A percentile compares a stretch with the other conserved stretches of the same genome.
Evolutionary conservation across 2,888 invertebrate genomes (phyloP).

Genomic region (Hyalella azteca): DNA sequence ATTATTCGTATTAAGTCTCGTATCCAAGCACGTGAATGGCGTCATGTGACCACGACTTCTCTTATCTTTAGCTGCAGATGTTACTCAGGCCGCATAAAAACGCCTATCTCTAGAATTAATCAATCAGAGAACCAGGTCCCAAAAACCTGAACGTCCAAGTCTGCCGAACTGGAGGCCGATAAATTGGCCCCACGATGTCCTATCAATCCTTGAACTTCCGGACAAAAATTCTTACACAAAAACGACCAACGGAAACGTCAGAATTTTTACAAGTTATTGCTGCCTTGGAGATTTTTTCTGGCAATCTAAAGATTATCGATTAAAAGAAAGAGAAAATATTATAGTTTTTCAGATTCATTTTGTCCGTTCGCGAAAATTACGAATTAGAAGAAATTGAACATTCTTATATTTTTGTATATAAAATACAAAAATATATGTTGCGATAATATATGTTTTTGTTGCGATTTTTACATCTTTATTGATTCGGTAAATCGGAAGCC

Average conservation of each 20-base stretch:
- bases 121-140: slow-evolving; percentile 5
- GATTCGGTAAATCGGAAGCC: no score
- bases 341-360: not conserved
- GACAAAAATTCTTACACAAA: not conserved
- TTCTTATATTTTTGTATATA: not conserved
- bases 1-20: not conserved
- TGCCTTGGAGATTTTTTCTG: not conserved
- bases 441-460: no score
- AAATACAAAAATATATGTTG: no score
- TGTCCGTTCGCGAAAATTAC: not conserved
- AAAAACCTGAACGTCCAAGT: not conserved
- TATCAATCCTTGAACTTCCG: not conserved
- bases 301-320: not conserved
- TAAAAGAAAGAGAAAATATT: not conserved
- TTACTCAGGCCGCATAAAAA: not conserved
- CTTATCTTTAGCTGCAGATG: slow-evolving; percentile 12
- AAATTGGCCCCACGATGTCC: not conserved
- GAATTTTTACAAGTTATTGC: not conserved
- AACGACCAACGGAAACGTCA: no score
- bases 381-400: not conserved
- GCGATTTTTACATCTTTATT: no score
- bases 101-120: slow-evolving; percentile 29
- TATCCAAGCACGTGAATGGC: not conserved
- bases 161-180: not conserved
- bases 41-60: no score